Percentiles rank a stretch among this genome's conserved stretches.
phyloP scores from a whole-genome alignment of 2,888 invertebrate species.

The Napeogenes inachia region DNA sequence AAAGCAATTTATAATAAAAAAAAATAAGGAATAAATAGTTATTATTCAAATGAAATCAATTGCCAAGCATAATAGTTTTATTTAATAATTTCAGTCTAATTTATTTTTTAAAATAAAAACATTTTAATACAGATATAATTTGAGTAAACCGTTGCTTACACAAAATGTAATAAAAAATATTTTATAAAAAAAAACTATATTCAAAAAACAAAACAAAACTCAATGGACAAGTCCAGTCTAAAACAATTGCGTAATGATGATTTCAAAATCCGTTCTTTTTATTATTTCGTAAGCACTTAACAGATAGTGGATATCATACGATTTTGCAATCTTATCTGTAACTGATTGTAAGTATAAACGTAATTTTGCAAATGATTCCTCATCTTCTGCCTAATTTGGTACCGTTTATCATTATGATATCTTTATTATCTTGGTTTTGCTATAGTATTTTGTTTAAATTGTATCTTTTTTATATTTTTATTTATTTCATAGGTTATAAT shows the following conservation, averaged over 20 bases:
- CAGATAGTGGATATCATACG: slow-evolving; percentile 45
- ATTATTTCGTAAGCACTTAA: slow-evolving; percentile 29
- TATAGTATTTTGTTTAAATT: slow-evolving; percentile 18
- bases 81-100: too few relatives aligned
- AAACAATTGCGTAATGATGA: slow-evolving; percentile 20
- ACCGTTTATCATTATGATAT: slow-evolving; percentile 17
- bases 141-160: too few relatives aligned
- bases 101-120: too few relatives aligned
- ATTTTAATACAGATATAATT: too few relatives aligned
- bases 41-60: too few relatives aligned
- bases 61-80: too few relatives aligned
- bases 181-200: background rate
- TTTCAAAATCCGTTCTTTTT: slow-evolving; percentile 19
- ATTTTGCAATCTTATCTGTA: slow-evolving; percentile 60
- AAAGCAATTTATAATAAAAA: too few relatives aligned
- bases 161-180: background rate
- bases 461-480: background rate
- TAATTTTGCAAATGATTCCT: slow-evolving; percentile 31
- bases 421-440: slow-evolving; percentile 16
- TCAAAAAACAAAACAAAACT: background rate
- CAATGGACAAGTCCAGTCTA: slow-evolving; percentile 3
- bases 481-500: background rate
- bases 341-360: slow-evolving; percentile 30
- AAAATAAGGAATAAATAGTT: too few relatives aligned
- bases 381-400: slow-evolving; percentile 1